Evolutionary conservation across 2,888 invertebrate genomes (phyloP).

Genomic region (Deilephila porcellus): DNA sequence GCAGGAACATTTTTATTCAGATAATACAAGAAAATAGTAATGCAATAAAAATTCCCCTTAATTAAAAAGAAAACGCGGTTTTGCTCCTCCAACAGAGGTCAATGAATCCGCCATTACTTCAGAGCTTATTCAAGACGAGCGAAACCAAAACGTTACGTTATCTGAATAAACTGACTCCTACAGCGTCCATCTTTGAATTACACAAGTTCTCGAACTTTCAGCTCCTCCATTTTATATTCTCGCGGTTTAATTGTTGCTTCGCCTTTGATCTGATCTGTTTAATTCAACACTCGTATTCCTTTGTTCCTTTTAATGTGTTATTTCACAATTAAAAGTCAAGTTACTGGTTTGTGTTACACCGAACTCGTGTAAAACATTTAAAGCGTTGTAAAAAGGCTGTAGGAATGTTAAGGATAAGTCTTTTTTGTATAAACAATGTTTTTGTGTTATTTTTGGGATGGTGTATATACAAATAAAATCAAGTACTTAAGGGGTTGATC

Average conservation of each 20-base stretch:
- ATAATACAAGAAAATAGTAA: too few species aligned
- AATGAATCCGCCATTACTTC: slow-evolving; percentile 20
- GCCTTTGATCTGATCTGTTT: slow-evolving; percentile 64
- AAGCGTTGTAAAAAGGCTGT: neutral
- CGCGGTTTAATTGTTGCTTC: slow-evolving; percentile 72
- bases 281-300: slow-evolving; percentile 60
- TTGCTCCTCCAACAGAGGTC: neutral
- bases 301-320: slow-evolving; percentile 39
- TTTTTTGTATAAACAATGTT: neutral
- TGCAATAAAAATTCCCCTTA: too few species aligned
- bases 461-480: too few species aligned
- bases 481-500: too few species aligned
- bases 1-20: too few species aligned
- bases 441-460: too few species aligned
- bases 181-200: slow-evolving; percentile 58
- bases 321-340: slow-evolving; percentile 22
- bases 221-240: slow-evolving; percentile 70
- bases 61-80: neutral
- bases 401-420: neutral
- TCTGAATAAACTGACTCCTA: slow-evolving; percentile 47
- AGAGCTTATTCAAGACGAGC: slow-evolving; percentile 9
- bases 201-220: slow-evolving; percentile 62
- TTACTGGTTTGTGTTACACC: slow-evolving; percentile 21
- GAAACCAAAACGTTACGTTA: slow-evolving; percentile 27
- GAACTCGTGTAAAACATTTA: neutral